Percentiles rank a stretch among this genome's conserved stretches.
These are phyloP conservation scores for Apostichopus parvimensis DNA, from an alignment of 35 echinoderm and acorn worm species.

Conservation along the genomic window DNA sequence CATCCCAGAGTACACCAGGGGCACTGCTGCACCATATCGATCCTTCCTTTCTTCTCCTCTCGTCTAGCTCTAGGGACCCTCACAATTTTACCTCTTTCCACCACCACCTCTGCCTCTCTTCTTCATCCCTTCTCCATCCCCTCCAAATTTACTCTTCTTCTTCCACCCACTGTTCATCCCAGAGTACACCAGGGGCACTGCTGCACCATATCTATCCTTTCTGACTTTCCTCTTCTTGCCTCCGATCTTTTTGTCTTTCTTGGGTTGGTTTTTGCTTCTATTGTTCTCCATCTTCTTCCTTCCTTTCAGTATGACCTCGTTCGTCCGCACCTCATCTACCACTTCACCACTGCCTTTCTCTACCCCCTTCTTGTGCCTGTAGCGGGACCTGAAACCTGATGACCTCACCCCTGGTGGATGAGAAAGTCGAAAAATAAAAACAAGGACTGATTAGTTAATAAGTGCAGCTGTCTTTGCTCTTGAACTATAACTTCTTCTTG, in stretches of 20 bases:
- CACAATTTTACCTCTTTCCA: neutral
- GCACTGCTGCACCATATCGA: neutral
- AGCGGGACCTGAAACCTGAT: slow-evolving; percentile 35
- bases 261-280: neutral
- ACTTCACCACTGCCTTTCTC: neutral
- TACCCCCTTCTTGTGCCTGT: slow-evolving; percentile 31
- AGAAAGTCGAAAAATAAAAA: neutral
- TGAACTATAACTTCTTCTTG: no score
- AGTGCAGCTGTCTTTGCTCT: no score
- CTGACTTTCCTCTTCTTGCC: neutral
- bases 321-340: slow-evolving; percentile 8
- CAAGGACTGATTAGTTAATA: no score
- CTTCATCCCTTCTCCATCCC: neutral
- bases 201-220: neutral
- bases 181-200: neutral
- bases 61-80: neutral
- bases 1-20: slow-evolving; percentile 26
- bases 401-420: slow-evolving; percentile 41
- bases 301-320: slow-evolving; percentile 39
- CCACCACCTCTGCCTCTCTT: neutral
- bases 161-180: neutral
- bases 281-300: slow-evolving; percentile 18
- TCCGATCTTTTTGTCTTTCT: neutral
- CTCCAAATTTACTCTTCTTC: no score
- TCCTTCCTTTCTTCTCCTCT: neutral